Evolutionary conservation across 2,888 invertebrate genomes (phyloP).

Genomic region (Elysia crispata): DNA sequence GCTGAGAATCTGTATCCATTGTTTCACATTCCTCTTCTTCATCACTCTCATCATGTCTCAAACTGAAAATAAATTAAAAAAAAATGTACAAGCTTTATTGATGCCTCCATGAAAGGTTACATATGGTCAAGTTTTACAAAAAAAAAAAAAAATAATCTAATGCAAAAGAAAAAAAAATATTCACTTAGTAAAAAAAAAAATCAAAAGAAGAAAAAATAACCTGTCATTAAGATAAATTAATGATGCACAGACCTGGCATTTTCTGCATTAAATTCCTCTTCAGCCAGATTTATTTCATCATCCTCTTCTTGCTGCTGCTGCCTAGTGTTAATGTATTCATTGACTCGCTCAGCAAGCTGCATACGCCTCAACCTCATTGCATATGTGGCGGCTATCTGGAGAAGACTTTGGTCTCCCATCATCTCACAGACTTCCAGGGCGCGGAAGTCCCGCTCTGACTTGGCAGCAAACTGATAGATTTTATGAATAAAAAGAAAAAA

Average conservation of each 20-base stretch:
- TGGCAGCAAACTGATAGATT: slow-evolving; percentile 86
- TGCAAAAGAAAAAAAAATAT: too few species aligned
- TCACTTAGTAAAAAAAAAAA: too few species aligned
- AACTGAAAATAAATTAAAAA: too few species aligned
- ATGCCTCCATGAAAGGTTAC: too few species aligned
- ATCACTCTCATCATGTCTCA: slow-evolving; percentile 19
- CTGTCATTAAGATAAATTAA: too few species aligned
- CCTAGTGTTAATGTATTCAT: slow-evolving; percentile 79
- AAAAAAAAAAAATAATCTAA: too few species aligned
- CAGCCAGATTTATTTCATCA: slow-evolving; percentile 46
- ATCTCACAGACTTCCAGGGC: slow-evolving; percentile 92
- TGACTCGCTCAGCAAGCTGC: slow-evolving; percentile 88
- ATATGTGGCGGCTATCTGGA: slow-evolving; percentile 92
- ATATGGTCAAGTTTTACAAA: too few species aligned
- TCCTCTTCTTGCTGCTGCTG: slow-evolving; percentile 59
- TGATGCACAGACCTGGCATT: too few species aligned
- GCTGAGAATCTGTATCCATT: slow-evolving; percentile 29
- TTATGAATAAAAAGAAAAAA: slow-evolving; percentile 20
- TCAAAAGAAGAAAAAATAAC: too few species aligned
- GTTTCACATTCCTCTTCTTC: slow-evolving; percentile 44
- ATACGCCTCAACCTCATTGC: slow-evolving; percentile 87
- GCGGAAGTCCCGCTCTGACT: slow-evolving; percentile 89
- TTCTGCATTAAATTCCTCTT: slow-evolving; percentile 47
- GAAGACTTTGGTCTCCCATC: slow-evolving; percentile 86
- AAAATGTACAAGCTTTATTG: too few species aligned